These are phyloP conservation scores for Crepidodera aurea DNA, from an alignment of 2,888 invertebrate genomes.

Conservation along the genomic window DNA sequence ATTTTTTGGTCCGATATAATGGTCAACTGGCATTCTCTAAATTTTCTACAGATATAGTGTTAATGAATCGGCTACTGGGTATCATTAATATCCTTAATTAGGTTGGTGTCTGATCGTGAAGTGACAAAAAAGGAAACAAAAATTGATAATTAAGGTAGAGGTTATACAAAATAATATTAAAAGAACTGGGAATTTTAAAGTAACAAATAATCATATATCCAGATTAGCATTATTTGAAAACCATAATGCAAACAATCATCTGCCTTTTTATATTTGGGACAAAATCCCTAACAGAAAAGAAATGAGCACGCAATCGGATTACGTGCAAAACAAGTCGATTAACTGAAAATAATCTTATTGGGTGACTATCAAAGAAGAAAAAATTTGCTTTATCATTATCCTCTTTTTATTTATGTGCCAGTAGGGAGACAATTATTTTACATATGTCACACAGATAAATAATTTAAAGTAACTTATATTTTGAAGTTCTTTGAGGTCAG, in stretches of 20 bases:
- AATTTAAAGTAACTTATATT: neutral
- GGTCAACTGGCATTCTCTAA: constrained; percentile 1
- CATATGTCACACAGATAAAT: neutral
- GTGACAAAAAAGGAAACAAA: neutral
- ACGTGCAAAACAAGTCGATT: constrained; percentile 24
- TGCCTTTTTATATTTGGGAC: neutral
- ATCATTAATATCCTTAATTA: constrained; percentile 39
- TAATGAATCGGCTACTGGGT: constrained; percentile 31
- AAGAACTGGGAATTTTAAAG: too few relatives aligned
- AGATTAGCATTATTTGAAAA: too few relatives aligned
- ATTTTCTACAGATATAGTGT: constrained; percentile 19
- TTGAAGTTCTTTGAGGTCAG: neutral
- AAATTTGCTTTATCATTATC: constrained; percentile 17
- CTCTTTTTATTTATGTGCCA: neutral
- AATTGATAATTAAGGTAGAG: too few relatives aligned
- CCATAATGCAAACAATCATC: too few relatives aligned
- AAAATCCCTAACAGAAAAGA: constrained; percentile 13
- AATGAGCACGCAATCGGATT: constrained; percentile 5
- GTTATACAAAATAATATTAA: too few relatives aligned
- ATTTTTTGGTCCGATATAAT: constrained; percentile 5
- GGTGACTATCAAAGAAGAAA: constrained; percentile 15
- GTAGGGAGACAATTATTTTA: neutral
- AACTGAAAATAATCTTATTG: constrained; percentile 32
- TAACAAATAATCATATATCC: too few relatives aligned
- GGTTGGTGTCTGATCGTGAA: constrained; percentile 13